Evolutionary conservation across 2,113 vertebrate species (phyloP).

Genomic region (Serinus canaria): DNA sequence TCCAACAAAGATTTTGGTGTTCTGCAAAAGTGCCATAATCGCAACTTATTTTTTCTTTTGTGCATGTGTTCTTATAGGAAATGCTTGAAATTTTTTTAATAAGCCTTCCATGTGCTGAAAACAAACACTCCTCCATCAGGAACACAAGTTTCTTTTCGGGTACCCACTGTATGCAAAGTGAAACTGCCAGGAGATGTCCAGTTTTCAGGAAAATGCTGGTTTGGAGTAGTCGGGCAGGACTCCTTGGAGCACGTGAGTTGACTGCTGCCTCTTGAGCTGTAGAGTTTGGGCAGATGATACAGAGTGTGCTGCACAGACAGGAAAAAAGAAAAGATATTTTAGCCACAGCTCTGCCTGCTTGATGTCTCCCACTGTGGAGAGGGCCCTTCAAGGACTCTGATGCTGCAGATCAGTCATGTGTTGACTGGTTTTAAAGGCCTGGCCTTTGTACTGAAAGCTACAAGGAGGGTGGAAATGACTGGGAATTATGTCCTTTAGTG

Average conservation of each 20-base stretch:
- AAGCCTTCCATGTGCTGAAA: rapidly evolving
- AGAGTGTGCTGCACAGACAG: background rate
- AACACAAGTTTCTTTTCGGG: rapidly evolving
- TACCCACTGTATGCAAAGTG: background rate
- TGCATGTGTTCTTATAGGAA: background rate
- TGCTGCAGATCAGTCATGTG: background rate
- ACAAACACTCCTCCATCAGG: background rate
- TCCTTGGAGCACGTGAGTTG: background rate
- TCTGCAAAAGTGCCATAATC: background rate
- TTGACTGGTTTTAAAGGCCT: background rate
- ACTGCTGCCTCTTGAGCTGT: background rate
- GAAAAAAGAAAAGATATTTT: background rate
- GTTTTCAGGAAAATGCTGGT: background rate
- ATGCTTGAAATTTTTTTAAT: background rate
- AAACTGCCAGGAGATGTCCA: background rate
- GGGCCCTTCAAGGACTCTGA: background rate
- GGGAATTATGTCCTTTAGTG: background rate
- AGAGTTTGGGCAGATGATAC: background rate
- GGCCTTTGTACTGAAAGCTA: background rate
- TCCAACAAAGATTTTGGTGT: background rate
- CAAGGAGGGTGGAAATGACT: background rate
- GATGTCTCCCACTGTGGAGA: background rate
- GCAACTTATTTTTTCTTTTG: background rate
- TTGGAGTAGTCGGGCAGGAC: background rate
- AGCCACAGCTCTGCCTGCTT: background rate